phyloP scores from a whole-genome alignment of 1,140 invertebrate species.

The Bombus superbus region DNA sequence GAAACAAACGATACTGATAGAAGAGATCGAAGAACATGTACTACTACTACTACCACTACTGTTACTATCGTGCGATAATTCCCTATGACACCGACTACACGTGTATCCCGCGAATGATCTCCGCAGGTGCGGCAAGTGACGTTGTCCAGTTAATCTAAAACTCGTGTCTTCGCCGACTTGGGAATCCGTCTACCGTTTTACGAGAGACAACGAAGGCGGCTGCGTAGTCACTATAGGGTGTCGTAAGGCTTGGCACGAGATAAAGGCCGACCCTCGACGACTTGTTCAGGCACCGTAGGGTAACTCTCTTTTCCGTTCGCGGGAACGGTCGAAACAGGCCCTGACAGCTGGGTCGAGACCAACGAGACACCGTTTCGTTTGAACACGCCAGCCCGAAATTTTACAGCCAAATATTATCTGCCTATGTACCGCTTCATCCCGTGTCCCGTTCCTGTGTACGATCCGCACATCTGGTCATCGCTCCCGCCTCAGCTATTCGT shows the following conservation, averaged over 20 bases:
- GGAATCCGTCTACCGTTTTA: constrained; percentile 39
- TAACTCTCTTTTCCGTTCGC: constrained; percentile 16
- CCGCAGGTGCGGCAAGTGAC: constrained; percentile 29
- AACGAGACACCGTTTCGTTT: constrained; percentile 21
- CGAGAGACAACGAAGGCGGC: constrained; percentile 14
- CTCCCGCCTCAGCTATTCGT: constrained; percentile 72
- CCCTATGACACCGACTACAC: background rate
- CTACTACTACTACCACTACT: too few relatives aligned
- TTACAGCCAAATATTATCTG: constrained; percentile 62
- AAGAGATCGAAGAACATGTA: too few relatives aligned
- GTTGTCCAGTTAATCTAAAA: constrained; percentile 50
- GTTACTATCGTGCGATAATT: constrained; percentile 1
- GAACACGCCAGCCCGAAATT: constrained; percentile 30
- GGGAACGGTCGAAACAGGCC: background rate
- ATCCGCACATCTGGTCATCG: constrained; percentile 74
- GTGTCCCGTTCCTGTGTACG: constrained; percentile 41
- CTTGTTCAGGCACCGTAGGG: constrained; percentile 40
- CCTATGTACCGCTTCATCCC: constrained; percentile 48
- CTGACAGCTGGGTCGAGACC: constrained; percentile 51
- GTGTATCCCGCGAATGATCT: constrained; percentile 5
- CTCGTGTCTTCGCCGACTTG: constrained; percentile 33
- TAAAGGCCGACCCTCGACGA: constrained; percentile 41
- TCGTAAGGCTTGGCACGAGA: constrained; percentile 28
- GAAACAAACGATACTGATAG: too few relatives aligned
- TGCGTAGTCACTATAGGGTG: constrained; percentile 19